Evolutionary conservation across 1,140 invertebrate species (phyloP), one percentile per base, ranked within the genome.

Genomic region (Zeugodacus cucurbitae): DNA sequence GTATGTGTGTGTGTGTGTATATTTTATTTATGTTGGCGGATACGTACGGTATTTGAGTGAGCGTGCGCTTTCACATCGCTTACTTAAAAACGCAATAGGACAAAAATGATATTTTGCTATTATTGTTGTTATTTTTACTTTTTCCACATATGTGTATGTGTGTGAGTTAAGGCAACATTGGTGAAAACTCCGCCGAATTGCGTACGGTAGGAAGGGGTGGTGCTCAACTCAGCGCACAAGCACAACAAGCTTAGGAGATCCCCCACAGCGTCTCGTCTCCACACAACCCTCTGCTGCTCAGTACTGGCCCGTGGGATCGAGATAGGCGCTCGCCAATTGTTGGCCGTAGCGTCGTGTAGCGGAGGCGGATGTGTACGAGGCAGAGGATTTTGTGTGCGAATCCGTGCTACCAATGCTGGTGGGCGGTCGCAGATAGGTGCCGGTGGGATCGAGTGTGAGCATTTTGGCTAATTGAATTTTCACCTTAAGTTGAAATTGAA

Each of bases 271-370:
- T 34, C 29, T 32, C 17, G 34, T 34, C 41, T n/a, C 3, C 14
- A 14, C 41, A 26, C n/a, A 10, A 11, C 7, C 34, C 32, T 34
- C 10, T 10, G 44, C 74, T 48, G 37, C 85, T 88, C 89, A 93
- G 90, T 93, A 93, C 89, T 93, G 92, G 64, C 92, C 92, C 54
- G 92, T 93, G 26, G 92, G 92, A 88, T 93, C 92, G 78, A 93
- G 89, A 82, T 89, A 74, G 41, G 62, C n/a, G 64, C 58, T 85
- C 37, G 41, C 17, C 59, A 54, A 37, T 57, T 67, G 57, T 34
- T 58, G 41, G 62, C 85, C 37, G 58, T 34, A 34, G 37, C 62
- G 64, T 64, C 54, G 8, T 26, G 48, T 67, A 14, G 57, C 20
- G 32, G 59, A 22, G 32, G 22, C 11, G 34, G 37, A 86, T 44